Evolutionary conservation across 2,797 vertebrate species (phyloP), one percentile per base, ranked within the genome.

Genomic region (Aeoliscus strigatus): DNA sequence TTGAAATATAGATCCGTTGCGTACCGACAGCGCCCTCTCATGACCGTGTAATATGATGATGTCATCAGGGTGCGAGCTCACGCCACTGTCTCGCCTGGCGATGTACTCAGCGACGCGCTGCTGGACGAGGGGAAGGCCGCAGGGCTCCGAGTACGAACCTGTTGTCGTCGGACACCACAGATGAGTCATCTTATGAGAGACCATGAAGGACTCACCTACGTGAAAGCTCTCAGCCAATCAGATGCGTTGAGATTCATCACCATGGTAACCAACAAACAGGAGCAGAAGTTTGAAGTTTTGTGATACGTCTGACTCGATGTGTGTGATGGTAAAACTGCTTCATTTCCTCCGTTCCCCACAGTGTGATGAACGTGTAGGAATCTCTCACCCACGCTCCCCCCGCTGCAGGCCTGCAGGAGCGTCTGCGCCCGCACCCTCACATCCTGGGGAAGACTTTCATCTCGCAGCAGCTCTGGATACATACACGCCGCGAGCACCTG

Each of bases 41-140:
- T 62, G 68, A 9, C 86, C 87, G 13, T 47, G n/a, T 2, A 55
- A 38, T 36, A 90, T 73, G 11, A 80, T 77, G 35, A 90, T 34
- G 34, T 85, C 54, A 8, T 62, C 25, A 2, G 65, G 29, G 26
- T 50, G 3, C 0, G 77, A 68, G 2, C 61, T 56, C 32, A 81
- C 56, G 5, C 85, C 86, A 0, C 18, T 50, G 1, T 89, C 88
- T 39, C 86, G 71, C 27, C 42, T 43, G 1, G 40, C 61, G 63
- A 87, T 75, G 29, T 75, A 88, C 21, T 81, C 53, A 0, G 79
- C 60, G 3, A 87, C 66, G 26, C 51, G 74, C 38, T 38, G 50
- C 14, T 31, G 60, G 41, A 87, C 31, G 1, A 50, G 28, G 12
- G 1, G 17, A 1, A 82, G 5, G 3, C 86, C 85, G 17, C 65